A percentile compares a stretch with the other conserved stretches of the same genome.
These are phyloP conservation scores for Micromesistius poutassou DNA, from an alignment of 2,797 vertebrate species.

Conservation along the genomic window DNA sequence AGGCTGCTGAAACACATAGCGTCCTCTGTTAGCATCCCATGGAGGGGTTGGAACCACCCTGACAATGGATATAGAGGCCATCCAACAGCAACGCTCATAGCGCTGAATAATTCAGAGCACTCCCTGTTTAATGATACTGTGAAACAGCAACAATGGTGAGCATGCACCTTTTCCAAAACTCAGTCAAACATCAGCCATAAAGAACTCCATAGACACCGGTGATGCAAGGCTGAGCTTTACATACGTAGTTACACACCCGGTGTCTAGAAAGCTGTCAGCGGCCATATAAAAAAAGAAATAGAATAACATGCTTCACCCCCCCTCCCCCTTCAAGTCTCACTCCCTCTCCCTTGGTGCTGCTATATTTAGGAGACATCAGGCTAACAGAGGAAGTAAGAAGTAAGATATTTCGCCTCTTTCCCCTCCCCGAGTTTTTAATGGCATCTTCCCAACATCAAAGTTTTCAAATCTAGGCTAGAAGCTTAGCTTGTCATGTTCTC, in stretches of 20 bases:
- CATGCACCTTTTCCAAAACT: constrained; percentile 47
- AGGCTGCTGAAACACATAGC: constrained; percentile 45
- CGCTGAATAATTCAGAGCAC: constrained; percentile 15
- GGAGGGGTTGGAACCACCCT: constrained; percentile 43
- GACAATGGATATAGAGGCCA: constrained; percentile 50
- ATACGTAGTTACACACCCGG: constrained; percentile 30
- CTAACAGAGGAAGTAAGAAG: constrained; percentile 13
- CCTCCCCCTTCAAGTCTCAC: constrained; percentile 1
- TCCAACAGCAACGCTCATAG: constrained; percentile 23
- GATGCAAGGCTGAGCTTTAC: constrained; percentile 37
- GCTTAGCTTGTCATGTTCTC: constrained; percentile 58
- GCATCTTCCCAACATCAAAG: constrained; percentile 65
- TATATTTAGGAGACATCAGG: constrained; percentile 39
- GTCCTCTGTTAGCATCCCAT: constrained; percentile 14
- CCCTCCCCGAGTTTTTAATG: constrained; percentile 52
- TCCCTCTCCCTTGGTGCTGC: constrained; percentile 16
- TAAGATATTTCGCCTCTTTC: background rate
- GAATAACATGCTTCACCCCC: background rate
- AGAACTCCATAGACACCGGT: constrained; percentile 16
- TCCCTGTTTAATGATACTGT: constrained; percentile 40
- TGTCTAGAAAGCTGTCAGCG: constrained; percentile 1
- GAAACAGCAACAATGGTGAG: constrained; percentile 24
- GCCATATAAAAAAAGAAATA: background rate
- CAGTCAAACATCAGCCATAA: constrained; percentile 37
- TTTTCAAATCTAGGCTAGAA: constrained; percentile 53